phyloP scores from a whole-genome alignment of 1,140 invertebrate species.

The Bursaphelenchus mucronatus region DNA sequence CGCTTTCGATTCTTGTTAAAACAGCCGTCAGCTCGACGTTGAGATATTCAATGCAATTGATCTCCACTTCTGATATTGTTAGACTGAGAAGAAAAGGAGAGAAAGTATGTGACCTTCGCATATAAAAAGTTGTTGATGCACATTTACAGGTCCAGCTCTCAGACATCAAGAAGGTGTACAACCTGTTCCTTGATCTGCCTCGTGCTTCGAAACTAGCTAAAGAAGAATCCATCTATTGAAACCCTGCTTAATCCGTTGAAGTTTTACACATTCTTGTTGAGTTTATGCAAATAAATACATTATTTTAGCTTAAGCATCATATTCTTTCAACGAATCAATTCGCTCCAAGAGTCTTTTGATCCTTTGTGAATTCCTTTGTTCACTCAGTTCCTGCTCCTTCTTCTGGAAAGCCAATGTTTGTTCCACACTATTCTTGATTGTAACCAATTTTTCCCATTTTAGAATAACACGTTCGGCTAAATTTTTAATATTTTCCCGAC shows the following conservation, averaged over 20 bases:
- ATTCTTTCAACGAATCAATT: constrained; percentile 4
- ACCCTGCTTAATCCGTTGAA: too few species aligned
- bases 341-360: background rate
- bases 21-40: constrained; percentile 83
- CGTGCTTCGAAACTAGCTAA: constrained; percentile 61
- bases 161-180: constrained; percentile 90
- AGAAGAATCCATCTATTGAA: too few species aligned
- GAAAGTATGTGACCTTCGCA: constrained; percentile 65
- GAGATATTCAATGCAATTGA: constrained; percentile 91
- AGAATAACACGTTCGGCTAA: constrained; percentile 10
- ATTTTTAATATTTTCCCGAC: background rate
- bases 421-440: constrained; percentile 1
- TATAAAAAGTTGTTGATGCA: constrained; percentile 8
- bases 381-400: background rate
- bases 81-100: constrained; percentile 67
- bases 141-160: constrained; percentile 65
- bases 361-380: constrained; percentile 8
- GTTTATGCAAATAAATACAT: too few species aligned
- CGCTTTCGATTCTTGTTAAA: constrained; percentile 80
- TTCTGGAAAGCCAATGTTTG: background rate
- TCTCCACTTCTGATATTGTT: constrained; percentile 87
- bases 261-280: too few species aligned
- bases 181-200: constrained; percentile 85
- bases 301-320: background rate
- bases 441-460: constrained; percentile 9